phyloP scores from a whole-genome alignment of 2,888 invertebrate species.

The Orthonychiurus folsomi region DNA sequence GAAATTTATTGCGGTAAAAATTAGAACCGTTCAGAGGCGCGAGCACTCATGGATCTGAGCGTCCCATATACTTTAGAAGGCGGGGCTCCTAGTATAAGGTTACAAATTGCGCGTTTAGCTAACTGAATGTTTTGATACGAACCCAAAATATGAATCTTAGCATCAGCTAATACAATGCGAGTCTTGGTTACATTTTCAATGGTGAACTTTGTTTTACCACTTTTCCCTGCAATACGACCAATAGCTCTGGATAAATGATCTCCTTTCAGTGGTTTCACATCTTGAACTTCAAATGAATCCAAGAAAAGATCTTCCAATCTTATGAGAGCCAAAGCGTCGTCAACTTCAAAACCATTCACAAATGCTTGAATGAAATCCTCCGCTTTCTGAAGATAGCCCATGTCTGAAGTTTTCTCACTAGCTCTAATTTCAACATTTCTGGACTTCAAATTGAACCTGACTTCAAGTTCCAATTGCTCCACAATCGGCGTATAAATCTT shows the following conservation, averaged over 20 bases:
- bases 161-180: constrained; percentile 91
- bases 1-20: not conserved
- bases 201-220: constrained; percentile 91
- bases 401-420: constrained; percentile 64
- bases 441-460: constrained; percentile 84
- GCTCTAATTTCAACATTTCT: constrained; percentile 78
- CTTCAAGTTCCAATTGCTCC: constrained; percentile 85
- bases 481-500: constrained; percentile 94
- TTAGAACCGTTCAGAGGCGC: constrained; percentile 73
- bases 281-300: constrained; percentile 93
- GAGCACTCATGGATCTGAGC: constrained; percentile 71
- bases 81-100: constrained; percentile 91
- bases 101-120: constrained; percentile 89
- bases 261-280: constrained; percentile 88
- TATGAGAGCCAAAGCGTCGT: constrained; percentile 88
- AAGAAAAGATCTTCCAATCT: constrained; percentile 93
- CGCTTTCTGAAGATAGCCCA: constrained; percentile 87
- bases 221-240: constrained; percentile 95
- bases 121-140: constrained; percentile 93
- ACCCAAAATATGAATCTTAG: constrained; percentile 92
- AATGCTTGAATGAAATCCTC: constrained; percentile 98
- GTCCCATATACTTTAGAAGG: constrained; percentile 97
- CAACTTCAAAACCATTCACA: constrained; percentile 89
- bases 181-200: constrained; percentile 99
- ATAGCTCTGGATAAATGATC: constrained; percentile 93